These are phyloP conservation scores for Nomada flava DNA, from an alignment of 2,888 invertebrate genomes.

Conservation along the genomic window DNA sequence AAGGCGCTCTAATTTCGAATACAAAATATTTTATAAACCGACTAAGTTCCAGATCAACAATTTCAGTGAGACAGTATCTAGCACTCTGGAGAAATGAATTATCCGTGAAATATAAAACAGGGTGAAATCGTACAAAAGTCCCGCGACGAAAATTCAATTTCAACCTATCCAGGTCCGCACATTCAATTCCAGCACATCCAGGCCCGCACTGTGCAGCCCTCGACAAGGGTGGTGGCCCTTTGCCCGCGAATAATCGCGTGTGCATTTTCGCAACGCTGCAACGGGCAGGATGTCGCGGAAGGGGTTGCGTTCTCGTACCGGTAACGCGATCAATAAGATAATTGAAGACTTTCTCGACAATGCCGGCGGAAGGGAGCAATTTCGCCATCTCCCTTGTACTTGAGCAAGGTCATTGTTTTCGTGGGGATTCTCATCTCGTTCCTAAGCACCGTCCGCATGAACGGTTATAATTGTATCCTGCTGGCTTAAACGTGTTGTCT, in stretches of 20 bases:
- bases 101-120: too few relatives aligned
- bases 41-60: too few relatives aligned
- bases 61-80: too few relatives aligned
- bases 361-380: conserved; percentile 76
- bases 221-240: conserved; percentile 48
- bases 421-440: conserved; percentile 62
- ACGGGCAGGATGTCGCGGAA: conserved; percentile 65
- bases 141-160: too few relatives aligned
- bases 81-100: too few relatives aligned
- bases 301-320: conserved; percentile 69
- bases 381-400: conserved; percentile 68
- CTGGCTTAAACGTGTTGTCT: conserved; percentile 19
- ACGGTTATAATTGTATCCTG: conserved; percentile 53
- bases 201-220: not conserved
- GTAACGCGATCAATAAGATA: conserved; percentile 78
- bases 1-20: too few relatives aligned
- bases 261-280: conserved; percentile 43
- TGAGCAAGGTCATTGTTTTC: conserved; percentile 68
- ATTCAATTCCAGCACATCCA: conserved; percentile 3
- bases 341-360: conserved; percentile 78
- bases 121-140: too few relatives aligned
- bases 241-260: conserved; percentile 6
- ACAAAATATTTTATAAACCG: too few relatives aligned
- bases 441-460: conserved; percentile 43
- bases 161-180: not conserved